Conservation (phyloP, 2,113 vertebrate genomes). For the Pica pica region DNA sequence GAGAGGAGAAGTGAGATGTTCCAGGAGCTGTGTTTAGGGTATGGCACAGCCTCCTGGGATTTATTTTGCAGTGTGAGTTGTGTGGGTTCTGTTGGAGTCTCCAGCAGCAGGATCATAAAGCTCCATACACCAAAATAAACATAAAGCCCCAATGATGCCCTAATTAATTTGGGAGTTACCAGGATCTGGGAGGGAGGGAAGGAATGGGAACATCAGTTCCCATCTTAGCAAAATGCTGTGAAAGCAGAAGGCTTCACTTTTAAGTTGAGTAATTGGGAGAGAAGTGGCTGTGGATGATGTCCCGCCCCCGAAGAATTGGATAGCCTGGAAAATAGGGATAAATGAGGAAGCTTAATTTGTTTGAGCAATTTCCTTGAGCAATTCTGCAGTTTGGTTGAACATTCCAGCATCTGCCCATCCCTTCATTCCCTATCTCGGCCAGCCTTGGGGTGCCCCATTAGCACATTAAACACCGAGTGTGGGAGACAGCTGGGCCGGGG, state of each 20-base stretch:
- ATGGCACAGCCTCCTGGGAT: background rate
- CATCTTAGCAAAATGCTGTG: background rate
- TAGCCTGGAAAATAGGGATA: background rate
- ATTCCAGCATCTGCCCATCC: background rate
- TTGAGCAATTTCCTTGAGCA: background rate
- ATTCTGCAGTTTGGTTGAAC: background rate
- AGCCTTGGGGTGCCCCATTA: slow-evolving; percentile 32
- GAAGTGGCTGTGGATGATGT: slow-evolving; percentile 12
- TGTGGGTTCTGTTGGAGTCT: background rate
- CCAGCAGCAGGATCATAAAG: slow-evolving; percentile 1
- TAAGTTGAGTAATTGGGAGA: background rate
- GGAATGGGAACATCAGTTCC: background rate
- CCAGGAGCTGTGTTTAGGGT: background rate
- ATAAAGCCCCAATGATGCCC: slow-evolving; percentile 22
- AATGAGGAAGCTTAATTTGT: background rate
- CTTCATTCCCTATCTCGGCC: background rate
- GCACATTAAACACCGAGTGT: fast-evolving
- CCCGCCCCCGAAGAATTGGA: background rate
- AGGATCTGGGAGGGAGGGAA: background rate
- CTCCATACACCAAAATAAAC: slow-evolving; percentile 4
- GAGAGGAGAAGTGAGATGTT: background rate
- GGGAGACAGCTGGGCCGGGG: background rate
- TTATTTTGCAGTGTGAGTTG: background rate
- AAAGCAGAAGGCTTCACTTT: background rate
- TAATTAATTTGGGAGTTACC: slow-evolving; percentile 51